A percentile compares a stretch with the other conserved stretches of the same genome.
Conservation (phyloP, 2,797 vertebrate species). For the Mallotus villosus region DNA sequence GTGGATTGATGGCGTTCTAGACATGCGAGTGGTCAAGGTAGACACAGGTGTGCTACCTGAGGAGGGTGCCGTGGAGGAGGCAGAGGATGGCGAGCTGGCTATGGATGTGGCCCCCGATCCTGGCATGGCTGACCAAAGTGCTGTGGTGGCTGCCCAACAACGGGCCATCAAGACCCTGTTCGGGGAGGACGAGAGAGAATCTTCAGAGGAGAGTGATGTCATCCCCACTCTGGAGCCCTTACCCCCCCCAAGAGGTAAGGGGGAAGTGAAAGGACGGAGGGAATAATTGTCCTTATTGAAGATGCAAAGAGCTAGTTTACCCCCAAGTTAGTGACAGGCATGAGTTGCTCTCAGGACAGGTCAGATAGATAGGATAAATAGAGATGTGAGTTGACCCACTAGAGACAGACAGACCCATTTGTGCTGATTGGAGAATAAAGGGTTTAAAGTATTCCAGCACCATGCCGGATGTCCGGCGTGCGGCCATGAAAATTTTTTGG, state of each 20-base stretch:
- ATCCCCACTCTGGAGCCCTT: constrained; percentile 96
- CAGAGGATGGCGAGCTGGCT: constrained; percentile 83
- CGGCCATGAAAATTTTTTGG: too few species aligned
- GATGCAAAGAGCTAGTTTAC: neutral
- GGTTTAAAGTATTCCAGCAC: too few species aligned
- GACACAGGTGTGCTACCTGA: constrained; percentile 95
- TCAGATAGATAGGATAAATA: neutral
- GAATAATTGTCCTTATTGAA: constrained; percentile 4
- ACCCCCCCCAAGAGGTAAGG: constrained; percentile 84
- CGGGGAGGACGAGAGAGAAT: constrained; percentile 90
- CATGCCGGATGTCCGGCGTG: too few species aligned
- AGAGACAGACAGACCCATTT: neutral
- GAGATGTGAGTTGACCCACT: constrained; percentile 2
- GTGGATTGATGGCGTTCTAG: constrained; percentile 96
- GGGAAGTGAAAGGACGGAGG: neutral
- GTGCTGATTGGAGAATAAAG: constrained; percentile 5
- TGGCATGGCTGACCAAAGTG: constrained; percentile 72
- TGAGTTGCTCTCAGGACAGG: constrained; percentile 1
- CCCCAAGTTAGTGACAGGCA: neutral
- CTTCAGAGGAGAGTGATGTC: constrained; percentile 91
- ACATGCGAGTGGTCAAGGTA: constrained; percentile 97
- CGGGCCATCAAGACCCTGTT: constrained; percentile 94
- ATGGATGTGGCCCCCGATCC: constrained; percentile 71
- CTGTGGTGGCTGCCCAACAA: constrained; percentile 79
- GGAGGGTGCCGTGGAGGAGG: constrained; percentile 87